Evolutionary conservation across 2,797 vertebrate genomes (phyloP), one percentile per base, ranked within the genome.

Genomic region (Atherinosoma microstoma): DNA sequence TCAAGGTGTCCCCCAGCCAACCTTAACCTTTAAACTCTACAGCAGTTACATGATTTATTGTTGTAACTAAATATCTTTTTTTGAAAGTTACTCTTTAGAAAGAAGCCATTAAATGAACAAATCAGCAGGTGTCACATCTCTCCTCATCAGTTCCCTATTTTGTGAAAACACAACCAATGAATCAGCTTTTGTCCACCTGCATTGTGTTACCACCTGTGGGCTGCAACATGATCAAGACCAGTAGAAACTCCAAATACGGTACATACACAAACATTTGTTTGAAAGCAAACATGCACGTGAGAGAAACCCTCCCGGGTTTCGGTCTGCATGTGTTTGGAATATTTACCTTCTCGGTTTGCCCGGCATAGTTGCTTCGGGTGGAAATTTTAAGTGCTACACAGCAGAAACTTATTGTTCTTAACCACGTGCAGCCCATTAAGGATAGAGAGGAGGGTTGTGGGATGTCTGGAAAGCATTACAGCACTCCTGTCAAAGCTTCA

Each of bases 231-330:
- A 83, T 56, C 72, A 0, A 29, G 70, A 22, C 18, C 62, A 58
- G 83, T 62, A 72, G 72, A 79, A 80, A 84, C 76, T 69, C 30
- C 64, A 82, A 83, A 86, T 67, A 82, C 30, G 20, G 45, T 42
- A 59, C 4, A 12, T 4, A 61, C 63, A 58, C n/a, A 9, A 72
- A 73, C 45, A 6, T 74, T 80, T 85, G 80, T 91, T 89, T 87
- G 66, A 80, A 81, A 73, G 77, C 75, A 84, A 88, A 79, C 83
- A 83, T 36, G 15, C 53, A 40, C 54, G 1, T 3, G 18, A 63
- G 64, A 62, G 27, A n/a, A 64, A 54, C 60, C 51, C 22, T 22
- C 38, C 40, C 32, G 9, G 53, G 58, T 67, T 60, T 75, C 65
- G 58, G 0, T 58, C 6, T 66, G 32, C 65, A 38, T 40, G 13